Conservation (phyloP, 2,888 invertebrate species). For the Macrosiphum euphorbiae region DNA sequence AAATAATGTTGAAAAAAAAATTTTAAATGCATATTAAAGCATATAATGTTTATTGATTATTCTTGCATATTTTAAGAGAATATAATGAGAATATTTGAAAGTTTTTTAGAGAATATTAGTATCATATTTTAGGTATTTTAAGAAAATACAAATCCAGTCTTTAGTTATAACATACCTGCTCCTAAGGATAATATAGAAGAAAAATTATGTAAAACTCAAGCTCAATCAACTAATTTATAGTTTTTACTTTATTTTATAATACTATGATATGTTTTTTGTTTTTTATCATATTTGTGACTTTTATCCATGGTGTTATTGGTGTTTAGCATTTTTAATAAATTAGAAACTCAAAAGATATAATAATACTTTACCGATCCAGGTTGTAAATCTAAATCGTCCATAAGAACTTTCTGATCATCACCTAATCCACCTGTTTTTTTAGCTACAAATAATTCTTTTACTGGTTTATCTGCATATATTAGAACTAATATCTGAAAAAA, state of each 20-base stretch:
- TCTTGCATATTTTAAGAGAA: no score
- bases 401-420: constrained; percentile 87
- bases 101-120: no score
- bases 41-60: no score
- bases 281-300: background rate
- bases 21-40: no score
- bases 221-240: background rate
- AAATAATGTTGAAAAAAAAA: no score
- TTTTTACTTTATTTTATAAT: background rate
- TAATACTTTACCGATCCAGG: constrained; percentile 77
- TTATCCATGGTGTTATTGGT: background rate
- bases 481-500: constrained; percentile 79
- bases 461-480: constrained; percentile 84
- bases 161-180: background rate
- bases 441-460: constrained; percentile 79
- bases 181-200: background rate
- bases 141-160: no score
- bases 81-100: no score
- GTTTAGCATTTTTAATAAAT: background rate
- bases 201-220: background rate
- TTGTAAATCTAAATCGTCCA: constrained; percentile 94
- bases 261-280: background rate
- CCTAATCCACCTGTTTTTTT: constrained; percentile 72
- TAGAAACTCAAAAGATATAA: background rate
- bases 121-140: no score